Base-by-base conservation (phyloP, 2,888 invertebrate genomes). In the Mesorhabditis belari region DNA sequence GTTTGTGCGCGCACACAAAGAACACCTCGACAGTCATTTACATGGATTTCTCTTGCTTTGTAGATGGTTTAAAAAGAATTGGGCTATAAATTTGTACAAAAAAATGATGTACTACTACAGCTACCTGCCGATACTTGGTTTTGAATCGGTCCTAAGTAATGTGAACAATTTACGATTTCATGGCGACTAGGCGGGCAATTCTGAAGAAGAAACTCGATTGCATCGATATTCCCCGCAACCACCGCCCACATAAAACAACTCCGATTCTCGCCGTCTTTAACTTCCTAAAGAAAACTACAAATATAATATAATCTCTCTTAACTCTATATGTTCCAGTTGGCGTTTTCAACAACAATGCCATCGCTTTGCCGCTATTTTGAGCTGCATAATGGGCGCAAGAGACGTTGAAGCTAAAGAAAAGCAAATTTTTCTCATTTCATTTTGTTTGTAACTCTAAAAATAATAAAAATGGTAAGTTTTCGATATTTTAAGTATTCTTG, bases 241-340 rank as follows among this genome's bases (percentile, higher is more conserved):
- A 77, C 77, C 1, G 78, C 79, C 79, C 79, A 79, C 79, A 79
- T 79, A 35, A 79, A 62, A 62, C 74, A 74, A 6, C 74, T 69
- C 12, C 79, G 68, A 17, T 68, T 61, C 55, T 79, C 70, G n/a
- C 66, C 66, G 62, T 79, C 79, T 49, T 70, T 63, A 24, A 77
- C 70, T 58, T 79, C 73, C 74, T 76, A 52, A 59, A 57, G 5
- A 25, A 12, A 25, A 9, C 12, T 27, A 12, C 6, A 12, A 54
- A 54, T 25, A 12, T 25, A n/a, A n/a, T n/a, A n/a, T n/a, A n/a
- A n/a, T n/a, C n/a, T n/a, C n/a, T n/a, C n/a, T n/a, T n/a, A n/a
- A n/a, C n/a, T n/a, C n/a, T n/a, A n/a, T n/a, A n/a, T n/a, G n/a
- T n/a, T n/a, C n/a, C n/a, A n/a, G n/a, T n/a, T n/a, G n/a, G n/a